These are phyloP conservation scores for Trichogramma pretiosum DNA, from an alignment of 1,140 invertebrate species.

Conservation along the genomic window DNA sequence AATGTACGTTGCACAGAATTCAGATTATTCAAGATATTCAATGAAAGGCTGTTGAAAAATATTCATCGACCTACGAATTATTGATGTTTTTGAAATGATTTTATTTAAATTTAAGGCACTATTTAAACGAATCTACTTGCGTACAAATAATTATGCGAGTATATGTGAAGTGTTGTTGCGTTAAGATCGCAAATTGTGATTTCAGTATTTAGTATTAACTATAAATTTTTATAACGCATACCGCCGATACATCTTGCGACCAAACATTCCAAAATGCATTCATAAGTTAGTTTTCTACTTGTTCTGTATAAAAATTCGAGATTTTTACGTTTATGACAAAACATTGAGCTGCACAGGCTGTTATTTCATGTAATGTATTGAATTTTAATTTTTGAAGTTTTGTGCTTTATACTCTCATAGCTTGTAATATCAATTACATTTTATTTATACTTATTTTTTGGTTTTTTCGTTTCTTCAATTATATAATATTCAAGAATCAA, in stretches of 20 bases:
- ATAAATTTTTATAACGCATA: slow-evolving; percentile 10
- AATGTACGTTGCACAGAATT: slow-evolving; percentile 14
- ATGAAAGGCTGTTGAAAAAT: slow-evolving; percentile 10
- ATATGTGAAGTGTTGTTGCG: too few relatives aligned
- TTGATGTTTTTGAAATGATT: slow-evolving; percentile 4
- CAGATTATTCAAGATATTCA: slow-evolving; percentile 10
- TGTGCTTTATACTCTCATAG: too few relatives aligned
- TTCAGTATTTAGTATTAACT: slow-evolving; percentile 20
- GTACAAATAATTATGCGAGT: too few relatives aligned
- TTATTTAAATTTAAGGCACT: slow-evolving; percentile 3
- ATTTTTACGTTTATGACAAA: slow-evolving; percentile 11
- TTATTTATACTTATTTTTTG: too few relatives aligned
- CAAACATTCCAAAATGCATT: slow-evolving; percentile 14
- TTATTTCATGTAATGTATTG: too few relatives aligned
- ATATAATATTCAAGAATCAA: too few relatives aligned
- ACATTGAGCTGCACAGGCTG: too few relatives aligned
- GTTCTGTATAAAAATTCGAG: too few relatives aligned
- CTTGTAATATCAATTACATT: too few relatives aligned
- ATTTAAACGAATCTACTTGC: too few relatives aligned
- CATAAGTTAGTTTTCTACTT: slow-evolving; percentile 14
- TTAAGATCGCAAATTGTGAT: slow-evolving; percentile 17
- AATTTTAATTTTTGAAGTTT: too few relatives aligned
- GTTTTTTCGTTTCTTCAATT: too few relatives aligned
- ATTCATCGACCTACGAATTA: slow-evolving; percentile 8
- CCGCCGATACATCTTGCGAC: slow-evolving; percentile 9